Evolutionary conservation across 2,113 vertebrate species (phyloP), one percentile per base, ranked within the genome.

Genomic region (Elephantulus edwardii): DNA sequence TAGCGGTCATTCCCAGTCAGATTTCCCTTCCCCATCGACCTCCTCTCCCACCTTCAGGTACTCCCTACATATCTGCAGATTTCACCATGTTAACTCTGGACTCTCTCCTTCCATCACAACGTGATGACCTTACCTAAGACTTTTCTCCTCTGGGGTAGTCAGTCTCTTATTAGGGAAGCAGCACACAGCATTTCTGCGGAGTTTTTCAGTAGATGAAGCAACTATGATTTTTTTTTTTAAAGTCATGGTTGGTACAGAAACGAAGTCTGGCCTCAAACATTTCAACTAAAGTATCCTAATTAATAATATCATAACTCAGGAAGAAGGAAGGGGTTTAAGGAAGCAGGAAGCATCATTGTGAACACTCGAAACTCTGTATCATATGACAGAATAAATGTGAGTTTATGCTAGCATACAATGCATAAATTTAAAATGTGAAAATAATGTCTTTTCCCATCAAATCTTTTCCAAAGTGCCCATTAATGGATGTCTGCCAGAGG

Each of bases 251-350:
- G 56, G 50, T 28, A 56, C 2, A 83, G 28, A 91, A 68, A 88
- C 2, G 78, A 86, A 64, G 46, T 81, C n/a, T 78, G 52, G 38
- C 77, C 52, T 87, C 56, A 74, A 78, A 79, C 30, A 92, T 88
- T 88, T 92, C n/a, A 66, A 68, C 28, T 60, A 50, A 84, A 80
- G 74, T 77, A 48, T 20, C 60, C 60, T 68, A 40, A 60, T 10
- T n/a, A n/a, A n/a, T n/a, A 38, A 60, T 38, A 52, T n/a, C 40
- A 50, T n/a, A n/a, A 72, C 10, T 60, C 40, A 52, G 0, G 38
- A 60, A 64, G 58, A 90, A 86, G 72, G 48, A 19, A 40, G 8
- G 22, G n/a, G 40, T 8, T 28, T n/a, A 10, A 26, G 42, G 28
- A 77, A 28, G 40, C 35, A 81, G 16, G 48, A 84, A 76, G 40